Conservation (phyloP, 2,797 vertebrate genomes). For the Crocodylus rhombifer region DNA sequence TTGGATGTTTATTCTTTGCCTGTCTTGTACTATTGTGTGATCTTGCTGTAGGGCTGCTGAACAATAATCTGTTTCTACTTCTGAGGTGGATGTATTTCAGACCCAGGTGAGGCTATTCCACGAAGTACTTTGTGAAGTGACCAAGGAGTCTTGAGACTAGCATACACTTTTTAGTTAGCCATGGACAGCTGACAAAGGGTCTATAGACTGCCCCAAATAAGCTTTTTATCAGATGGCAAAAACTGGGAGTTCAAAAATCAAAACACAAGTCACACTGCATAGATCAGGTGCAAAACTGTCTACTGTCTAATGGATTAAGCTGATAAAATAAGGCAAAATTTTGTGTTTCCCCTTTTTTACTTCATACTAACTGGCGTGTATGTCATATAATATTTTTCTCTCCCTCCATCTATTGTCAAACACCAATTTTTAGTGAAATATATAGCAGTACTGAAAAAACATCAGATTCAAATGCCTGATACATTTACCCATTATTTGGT, state of each 20-base stretch:
- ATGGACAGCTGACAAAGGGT: slow-evolving; percentile 7
- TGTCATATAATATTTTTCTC: background rate
- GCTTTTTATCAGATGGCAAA: slow-evolving; percentile 37
- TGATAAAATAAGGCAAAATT: accelerated
- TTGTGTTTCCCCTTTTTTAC: background rate
- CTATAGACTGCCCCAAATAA: slow-evolving; percentile 28
- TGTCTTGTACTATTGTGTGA: background rate
- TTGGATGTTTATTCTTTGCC: background rate
- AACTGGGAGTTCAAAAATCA: slow-evolving; percentile 38
- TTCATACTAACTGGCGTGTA: background rate
- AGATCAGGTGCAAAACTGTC: background rate
- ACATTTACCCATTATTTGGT: background rate
- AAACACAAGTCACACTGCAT: slow-evolving; percentile 34
- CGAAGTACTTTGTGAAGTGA: slow-evolving; percentile 34
- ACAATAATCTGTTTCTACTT: background rate
- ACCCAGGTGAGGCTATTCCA: slow-evolving; percentile 15
- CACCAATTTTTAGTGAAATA: background rate
- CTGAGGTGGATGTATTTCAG: background rate
- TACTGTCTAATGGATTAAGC: background rate
- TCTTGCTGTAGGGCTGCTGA: background rate
- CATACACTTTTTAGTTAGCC: background rate
- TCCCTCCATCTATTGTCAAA: background rate
- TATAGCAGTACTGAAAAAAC: background rate
- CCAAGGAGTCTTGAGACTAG: slow-evolving; percentile 36
- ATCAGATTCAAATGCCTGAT: background rate